These are phyloP conservation scores for Heliconius melpomene DNA, from an alignment of 1,140 invertebrate species.

Conservation along the genomic window DNA sequence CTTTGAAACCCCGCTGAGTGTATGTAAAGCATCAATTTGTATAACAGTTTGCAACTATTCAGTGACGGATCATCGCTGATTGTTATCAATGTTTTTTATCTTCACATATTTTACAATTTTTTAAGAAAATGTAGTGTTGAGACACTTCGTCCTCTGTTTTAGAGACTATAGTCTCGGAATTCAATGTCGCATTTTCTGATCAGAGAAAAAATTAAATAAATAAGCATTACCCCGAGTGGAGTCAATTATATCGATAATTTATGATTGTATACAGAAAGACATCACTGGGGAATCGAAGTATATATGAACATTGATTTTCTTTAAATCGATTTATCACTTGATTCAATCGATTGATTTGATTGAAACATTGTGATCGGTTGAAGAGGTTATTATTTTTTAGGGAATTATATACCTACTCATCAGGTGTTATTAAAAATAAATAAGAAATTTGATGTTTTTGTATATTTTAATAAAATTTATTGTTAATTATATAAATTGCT, in stretches of 20 bases:
- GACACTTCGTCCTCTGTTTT: too few species aligned
- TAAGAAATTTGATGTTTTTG: too few species aligned
- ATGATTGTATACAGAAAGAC: background rate
- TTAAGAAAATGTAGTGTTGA: background rate
- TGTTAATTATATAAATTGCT: too few species aligned
- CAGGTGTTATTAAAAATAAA: too few species aligned
- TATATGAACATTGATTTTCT: constrained; percentile 22
- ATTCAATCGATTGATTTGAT: background rate
- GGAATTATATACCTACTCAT: too few species aligned
- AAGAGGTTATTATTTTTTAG: background rate
- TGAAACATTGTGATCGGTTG: background rate
- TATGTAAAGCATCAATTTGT: constrained; percentile 65
- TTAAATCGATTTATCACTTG: constrained; percentile 9
- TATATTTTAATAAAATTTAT: too few species aligned
- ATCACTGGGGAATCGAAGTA: background rate
- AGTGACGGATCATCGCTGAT: constrained; percentile 68
- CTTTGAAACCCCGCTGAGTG: constrained; percentile 60
- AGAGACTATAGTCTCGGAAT: background rate
- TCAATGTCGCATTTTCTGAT: background rate
- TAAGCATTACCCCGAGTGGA: background rate
- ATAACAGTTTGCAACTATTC: constrained; percentile 64
- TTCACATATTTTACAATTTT: background rate
- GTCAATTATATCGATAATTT: constrained; percentile 5
- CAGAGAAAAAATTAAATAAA: background rate
- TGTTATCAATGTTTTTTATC: constrained; percentile 45